Evolutionary conservation across 1,140 invertebrate species (phyloP).

Genomic region (Zaprionus gabonicus): DNA sequence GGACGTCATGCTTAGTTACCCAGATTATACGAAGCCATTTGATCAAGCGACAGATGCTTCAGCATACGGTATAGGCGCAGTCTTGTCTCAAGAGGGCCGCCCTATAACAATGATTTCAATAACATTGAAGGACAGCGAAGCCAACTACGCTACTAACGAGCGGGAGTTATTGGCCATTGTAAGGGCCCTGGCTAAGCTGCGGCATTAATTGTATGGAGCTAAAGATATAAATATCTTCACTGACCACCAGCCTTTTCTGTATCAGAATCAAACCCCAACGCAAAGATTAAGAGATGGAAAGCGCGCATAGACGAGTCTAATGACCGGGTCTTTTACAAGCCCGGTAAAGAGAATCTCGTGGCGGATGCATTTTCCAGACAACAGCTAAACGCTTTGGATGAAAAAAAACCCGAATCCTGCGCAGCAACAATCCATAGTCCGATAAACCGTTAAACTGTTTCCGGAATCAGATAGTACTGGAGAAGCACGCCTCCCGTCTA

Average conservation of each 20-base stretch:
- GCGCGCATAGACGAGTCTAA: no score
- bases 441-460: no score
- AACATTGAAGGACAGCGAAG: neutral
- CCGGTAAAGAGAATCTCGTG: constrained; percentile 59
- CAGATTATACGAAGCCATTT: neutral
- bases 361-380: constrained; percentile 61
- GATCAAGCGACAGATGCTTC: neutral
- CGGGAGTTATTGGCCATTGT: constrained; percentile 2
- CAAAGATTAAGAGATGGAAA: no score
- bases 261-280: no score
- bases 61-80: neutral
- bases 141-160: constrained; percentile 10
- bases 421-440: no score
- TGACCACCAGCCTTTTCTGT: no score
- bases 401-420: no score
- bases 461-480: no score
- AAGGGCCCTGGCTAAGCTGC: neutral
- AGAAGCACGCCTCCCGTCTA: no score
- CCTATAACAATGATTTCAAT: neutral
- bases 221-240: constrained; percentile 17
- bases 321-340: constrained; percentile 59
- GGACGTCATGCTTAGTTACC: neutral
- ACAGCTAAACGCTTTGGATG: constrained; percentile 2
- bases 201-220: neutral
- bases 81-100: neutral